Percentiles rank a stretch among this genome's conserved stretches.
Evolutionary conservation across 1,140 invertebrate species (phyloP).

Genomic region (Hyposmocoma kahamanoa): DNA sequence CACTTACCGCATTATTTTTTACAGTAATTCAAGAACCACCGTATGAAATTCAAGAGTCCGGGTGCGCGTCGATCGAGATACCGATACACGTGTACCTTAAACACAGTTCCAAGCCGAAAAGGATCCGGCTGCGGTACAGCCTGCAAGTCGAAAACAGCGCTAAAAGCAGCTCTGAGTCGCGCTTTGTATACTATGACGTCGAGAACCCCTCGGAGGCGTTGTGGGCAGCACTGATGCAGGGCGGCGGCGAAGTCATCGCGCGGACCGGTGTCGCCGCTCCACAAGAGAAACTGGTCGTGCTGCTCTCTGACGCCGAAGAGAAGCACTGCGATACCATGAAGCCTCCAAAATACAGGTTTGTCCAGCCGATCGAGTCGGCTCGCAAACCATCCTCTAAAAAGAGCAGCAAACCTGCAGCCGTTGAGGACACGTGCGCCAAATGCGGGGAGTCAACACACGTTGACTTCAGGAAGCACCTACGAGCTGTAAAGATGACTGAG

Average conservation of each 20-base stretch:
- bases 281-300: slow-evolving; percentile 28
- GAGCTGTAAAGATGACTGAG: slow-evolving; percentile 45
- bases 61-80: slow-evolving; percentile 58
- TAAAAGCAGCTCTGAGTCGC: slow-evolving; percentile 45
- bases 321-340: slow-evolving; percentile 18
- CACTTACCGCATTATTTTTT: slow-evolving; percentile 16
- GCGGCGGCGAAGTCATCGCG: slow-evolving; percentile 50
- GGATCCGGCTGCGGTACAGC: slow-evolving; percentile 55
- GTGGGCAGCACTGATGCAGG: slow-evolving; percentile 48
- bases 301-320: slow-evolving; percentile 25
- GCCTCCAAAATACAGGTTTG: slow-evolving; percentile 37
- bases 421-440: slow-evolving; percentile 46
- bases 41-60: slow-evolving; percentile 66
- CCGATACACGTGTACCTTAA: slow-evolving; percentile 68
- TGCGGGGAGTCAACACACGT: slow-evolving; percentile 42
- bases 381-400: slow-evolving; percentile 36
- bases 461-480: slow-evolving; percentile 48
- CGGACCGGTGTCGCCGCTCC: slow-evolving; percentile 21
- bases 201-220: slow-evolving; percentile 52
- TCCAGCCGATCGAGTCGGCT: slow-evolving; percentile 34
- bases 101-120: slow-evolving; percentile 53
- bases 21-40: slow-evolving; percentile 67
- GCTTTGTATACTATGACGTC: slow-evolving; percentile 58
- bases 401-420: slow-evolving; percentile 27
- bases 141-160: slow-evolving; percentile 54